phyloP scores from a whole-genome alignment of 2,113 vertebrate genomes.

The Dipodomys merriami region DNA sequence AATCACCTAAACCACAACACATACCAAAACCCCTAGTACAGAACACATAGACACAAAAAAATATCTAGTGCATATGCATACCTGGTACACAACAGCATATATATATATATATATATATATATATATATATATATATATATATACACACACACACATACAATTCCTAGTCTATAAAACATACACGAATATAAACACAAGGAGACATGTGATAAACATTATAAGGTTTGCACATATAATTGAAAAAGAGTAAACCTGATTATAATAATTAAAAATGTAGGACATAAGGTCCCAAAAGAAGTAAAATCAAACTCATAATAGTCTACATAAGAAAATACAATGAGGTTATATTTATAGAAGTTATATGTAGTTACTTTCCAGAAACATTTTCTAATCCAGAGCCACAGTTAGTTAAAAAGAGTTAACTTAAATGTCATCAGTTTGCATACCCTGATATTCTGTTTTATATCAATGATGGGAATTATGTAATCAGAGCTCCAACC shows the following conservation, averaged over 20 bases:
- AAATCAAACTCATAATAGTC: background rate
- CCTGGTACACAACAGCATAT: too few species aligned
- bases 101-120: too few species aligned
- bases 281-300: background rate
- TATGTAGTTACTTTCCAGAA: background rate
- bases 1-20: background rate
- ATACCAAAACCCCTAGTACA: too few species aligned
- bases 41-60: too few species aligned
- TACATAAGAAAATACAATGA: background rate
- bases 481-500: background rate
- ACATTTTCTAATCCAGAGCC: background rate
- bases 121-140: accelerated
- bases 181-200: background rate
- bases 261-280: background rate
- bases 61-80: too few species aligned
- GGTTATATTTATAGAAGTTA: background rate
- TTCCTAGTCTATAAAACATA: too few species aligned
- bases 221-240: background rate
- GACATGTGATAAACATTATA: background rate
- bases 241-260: background rate
- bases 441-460: background rate
- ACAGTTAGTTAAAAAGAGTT: background rate
- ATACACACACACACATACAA: too few species aligned
- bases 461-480: background rate
- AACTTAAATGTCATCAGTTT: background rate